Conservation (phyloP, 2,888 invertebrate genomes). For the Notodonta dromedarius region DNA sequence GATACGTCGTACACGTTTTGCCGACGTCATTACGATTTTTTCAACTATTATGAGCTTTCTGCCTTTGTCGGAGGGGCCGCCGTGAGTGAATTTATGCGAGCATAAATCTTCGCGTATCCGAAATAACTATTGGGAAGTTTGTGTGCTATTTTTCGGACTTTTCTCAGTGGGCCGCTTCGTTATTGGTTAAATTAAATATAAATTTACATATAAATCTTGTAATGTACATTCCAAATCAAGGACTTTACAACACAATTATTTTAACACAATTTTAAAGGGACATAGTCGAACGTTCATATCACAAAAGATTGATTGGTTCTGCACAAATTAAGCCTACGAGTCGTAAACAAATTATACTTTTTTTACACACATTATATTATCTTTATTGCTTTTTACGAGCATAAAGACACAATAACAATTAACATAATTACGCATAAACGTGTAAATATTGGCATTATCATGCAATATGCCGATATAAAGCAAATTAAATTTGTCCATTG, state of each 20-base stretch:
- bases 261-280: too few relatives aligned
- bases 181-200: neutral
- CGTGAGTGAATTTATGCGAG: neutral
- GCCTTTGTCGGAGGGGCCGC: conserved; percentile 3
- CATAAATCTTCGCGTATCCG: neutral
- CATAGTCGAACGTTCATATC: too few relatives aligned
- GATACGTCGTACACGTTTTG: conserved; percentile 15
- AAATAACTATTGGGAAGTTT: neutral
- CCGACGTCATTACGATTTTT: conserved; percentile 6
- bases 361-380: conserved; percentile 33
- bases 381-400: conserved; percentile 48
- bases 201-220: too few relatives aligned
- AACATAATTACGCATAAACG: conserved; percentile 50
- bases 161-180: neutral
- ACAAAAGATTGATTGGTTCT: neutral
- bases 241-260: too few relatives aligned
- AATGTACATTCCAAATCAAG: too few relatives aligned
- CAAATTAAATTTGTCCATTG: conserved; percentile 47
- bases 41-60: conserved; percentile 6
- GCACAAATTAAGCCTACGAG: conserved; percentile 21
- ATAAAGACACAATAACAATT: conserved; percentile 54
- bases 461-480: conserved; percentile 38
- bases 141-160: neutral
- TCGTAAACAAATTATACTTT: conserved; percentile 24
- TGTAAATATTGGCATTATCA: conserved; percentile 54